A percentile compares a stretch with the other conserved stretches of the same genome.
phyloP scores from a whole-genome alignment of 1,140 invertebrate genomes.

The Orius laevigatus region DNA sequence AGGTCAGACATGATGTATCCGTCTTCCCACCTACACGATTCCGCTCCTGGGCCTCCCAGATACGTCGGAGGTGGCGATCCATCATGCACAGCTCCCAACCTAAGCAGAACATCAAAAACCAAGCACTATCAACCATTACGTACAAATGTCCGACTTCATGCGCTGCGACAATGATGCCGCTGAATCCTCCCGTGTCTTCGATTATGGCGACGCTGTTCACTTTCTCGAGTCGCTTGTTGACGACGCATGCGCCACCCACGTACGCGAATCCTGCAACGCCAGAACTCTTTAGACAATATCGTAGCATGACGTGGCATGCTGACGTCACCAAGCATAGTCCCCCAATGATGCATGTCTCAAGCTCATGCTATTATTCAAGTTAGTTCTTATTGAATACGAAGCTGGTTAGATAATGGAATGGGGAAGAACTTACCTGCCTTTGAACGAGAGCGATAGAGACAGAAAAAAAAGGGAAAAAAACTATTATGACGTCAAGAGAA shows the following conservation, averaged over 20 bases:
- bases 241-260: constrained; percentile 87
- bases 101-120: constrained; percentile 28
- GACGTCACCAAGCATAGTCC: no score
- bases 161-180: constrained; percentile 87
- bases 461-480: no score
- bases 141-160: constrained; percentile 94
- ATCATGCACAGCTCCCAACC: constrained; percentile 84
- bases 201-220: constrained; percentile 93
- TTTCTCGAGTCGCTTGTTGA: constrained; percentile 88
- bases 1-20: constrained; percentile 93
- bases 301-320: no score
- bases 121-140: constrained; percentile 40
- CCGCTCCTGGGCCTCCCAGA: constrained; percentile 83
- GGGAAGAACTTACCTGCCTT: no score
- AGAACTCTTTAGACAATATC: no score
- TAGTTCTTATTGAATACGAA: no score
- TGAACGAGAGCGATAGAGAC: no score
- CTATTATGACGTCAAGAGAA: no score
- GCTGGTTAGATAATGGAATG: no score
- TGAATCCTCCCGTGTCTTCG: constrained; percentile 89
- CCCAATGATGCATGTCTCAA: no score
- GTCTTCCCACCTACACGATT: constrained; percentile 89
- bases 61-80: constrained; percentile 87
- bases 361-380: no score
- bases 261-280: constrained; percentile 70